phyloP scores from a whole-genome alignment of 2,888 invertebrate species.

The Sicus ferrugineus region DNA sequence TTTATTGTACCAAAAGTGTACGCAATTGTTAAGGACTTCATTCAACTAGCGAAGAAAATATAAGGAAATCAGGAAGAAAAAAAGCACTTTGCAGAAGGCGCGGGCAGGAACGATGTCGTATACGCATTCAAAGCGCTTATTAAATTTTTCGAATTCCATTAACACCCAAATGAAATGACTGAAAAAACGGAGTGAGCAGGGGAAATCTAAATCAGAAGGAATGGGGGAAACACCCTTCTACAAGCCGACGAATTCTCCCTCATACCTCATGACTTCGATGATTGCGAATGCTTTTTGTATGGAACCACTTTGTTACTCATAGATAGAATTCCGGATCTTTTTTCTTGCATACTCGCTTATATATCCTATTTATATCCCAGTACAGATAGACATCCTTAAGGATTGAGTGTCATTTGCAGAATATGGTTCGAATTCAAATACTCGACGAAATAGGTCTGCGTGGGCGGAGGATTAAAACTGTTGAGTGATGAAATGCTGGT shows the following conservation, averaged over 20 bases:
- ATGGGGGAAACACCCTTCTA: neutral
- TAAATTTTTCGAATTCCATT: slow-evolving; percentile 52
- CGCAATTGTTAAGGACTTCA: no score
- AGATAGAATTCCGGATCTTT: neutral
- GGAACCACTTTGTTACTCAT: slow-evolving; percentile 28
- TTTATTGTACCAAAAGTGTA: no score
- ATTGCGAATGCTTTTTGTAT: slow-evolving; percentile 23
- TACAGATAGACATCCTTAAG: slow-evolving; percentile 33
- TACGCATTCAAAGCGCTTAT: slow-evolving; percentile 39
- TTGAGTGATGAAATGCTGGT: neutral
- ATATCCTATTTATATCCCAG: no score
- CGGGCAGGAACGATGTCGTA: neutral
- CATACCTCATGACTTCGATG: slow-evolving; percentile 18
- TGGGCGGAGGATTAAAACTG: neutral
- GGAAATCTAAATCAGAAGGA: neutral
- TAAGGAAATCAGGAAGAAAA: neutral
- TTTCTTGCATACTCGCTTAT: no score
- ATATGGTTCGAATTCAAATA: slow-evolving; percentile 25
- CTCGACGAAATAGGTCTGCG: no score
- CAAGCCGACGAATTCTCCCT: slow-evolving; percentile 15
- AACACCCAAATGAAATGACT: slow-evolving; percentile 30
- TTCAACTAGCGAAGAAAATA: neutral
- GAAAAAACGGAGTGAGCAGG: neutral
- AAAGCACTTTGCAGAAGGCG: neutral
- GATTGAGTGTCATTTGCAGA: slow-evolving; percentile 43